These are phyloP conservation scores for Brachionus manjavacas DNA, from an alignment of 1,140 invertebrate genomes.

Conservation along the genomic window DNA sequence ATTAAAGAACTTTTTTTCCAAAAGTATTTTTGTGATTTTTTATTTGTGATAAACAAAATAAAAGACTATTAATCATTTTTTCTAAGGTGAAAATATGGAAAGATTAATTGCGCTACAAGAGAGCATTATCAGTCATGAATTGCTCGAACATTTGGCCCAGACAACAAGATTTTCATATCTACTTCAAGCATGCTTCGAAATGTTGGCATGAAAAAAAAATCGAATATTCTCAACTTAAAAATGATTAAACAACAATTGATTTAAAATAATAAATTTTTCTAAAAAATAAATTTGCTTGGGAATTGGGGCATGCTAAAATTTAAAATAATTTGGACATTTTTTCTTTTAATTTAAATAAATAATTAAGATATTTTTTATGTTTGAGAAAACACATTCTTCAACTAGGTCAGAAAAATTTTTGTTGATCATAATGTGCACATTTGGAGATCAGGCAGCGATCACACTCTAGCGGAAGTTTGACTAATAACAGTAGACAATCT, in stretches of 20 bases:
- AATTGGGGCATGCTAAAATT: neutral
- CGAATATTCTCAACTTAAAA: neutral
- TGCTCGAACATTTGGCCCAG: slow-evolving; percentile 10
- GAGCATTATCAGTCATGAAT: neutral
- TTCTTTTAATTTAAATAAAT: neutral
- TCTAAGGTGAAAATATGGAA: neutral
- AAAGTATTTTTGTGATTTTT: too few relatives aligned
- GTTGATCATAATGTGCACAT: neutral
- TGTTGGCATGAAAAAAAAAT: neutral
- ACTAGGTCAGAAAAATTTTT: neutral
- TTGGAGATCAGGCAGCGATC: neutral
- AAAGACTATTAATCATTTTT: neutral
- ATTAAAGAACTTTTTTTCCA: neutral
- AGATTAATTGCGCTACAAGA: neutral
- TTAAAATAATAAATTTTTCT: neutral
- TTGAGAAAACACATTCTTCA: neutral
- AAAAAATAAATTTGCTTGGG: neutral
- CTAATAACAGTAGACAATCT: neutral
- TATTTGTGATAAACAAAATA: too few relatives aligned
- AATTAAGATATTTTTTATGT: neutral
- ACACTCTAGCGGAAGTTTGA: neutral
- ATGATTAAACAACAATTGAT: neutral
- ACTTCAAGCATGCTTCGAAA: slow-evolving; percentile 41
- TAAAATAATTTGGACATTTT: neutral
- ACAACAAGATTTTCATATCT: slow-evolving; percentile 9